Percentiles rank a stretch among this genome's conserved stretches.
phyloP scores from a whole-genome alignment of 1,140 invertebrate species.

The Drosophila orena region DNA sequence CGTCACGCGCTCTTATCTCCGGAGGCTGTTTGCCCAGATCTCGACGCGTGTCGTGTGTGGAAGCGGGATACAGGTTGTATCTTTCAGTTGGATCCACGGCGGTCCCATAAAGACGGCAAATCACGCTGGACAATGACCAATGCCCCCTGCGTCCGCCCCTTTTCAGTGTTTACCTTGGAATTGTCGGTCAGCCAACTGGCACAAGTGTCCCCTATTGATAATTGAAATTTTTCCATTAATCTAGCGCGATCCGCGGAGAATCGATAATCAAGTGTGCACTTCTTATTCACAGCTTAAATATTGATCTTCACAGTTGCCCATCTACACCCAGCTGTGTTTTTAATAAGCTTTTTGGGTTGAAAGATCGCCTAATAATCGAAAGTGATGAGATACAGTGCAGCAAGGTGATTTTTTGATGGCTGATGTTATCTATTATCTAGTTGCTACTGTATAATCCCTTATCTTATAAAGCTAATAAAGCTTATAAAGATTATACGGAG shows the following conservation, averaged over 20 bases:
- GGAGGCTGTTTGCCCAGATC: slow-evolving; percentile 50
- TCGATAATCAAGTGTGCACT: slow-evolving; percentile 33
- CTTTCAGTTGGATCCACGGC: slow-evolving; percentile 67
- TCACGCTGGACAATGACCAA: slow-evolving; percentile 33
- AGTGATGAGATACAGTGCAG: slow-evolving; percentile 18
- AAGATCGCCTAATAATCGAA: slow-evolving; percentile 32
- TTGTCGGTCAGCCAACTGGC: slow-evolving; percentile 53
- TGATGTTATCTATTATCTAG: slow-evolving; percentile 4
- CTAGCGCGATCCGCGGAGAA: slow-evolving; percentile 30
- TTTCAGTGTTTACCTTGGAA: slow-evolving; percentile 33
- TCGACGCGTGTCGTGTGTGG: slow-evolving; percentile 57
- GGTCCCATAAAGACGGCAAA: slow-evolving; percentile 36
- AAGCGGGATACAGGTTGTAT: slow-evolving; percentile 71
- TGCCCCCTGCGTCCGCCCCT: slow-evolving; percentile 1
- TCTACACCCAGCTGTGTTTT: slow-evolving; percentile 22
- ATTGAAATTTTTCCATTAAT: slow-evolving; percentile 73
- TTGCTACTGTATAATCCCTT: slow-evolving; percentile 22
- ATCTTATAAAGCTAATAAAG: background rate
- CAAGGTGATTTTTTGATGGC: background rate
- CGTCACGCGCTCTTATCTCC: slow-evolving; percentile 62
- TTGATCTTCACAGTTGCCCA: slow-evolving; percentile 49
- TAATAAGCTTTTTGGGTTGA: background rate
- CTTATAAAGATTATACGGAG: background rate
- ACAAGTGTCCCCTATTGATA: slow-evolving; percentile 62
- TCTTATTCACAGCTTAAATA: slow-evolving; percentile 57